phyloP scores from a whole-genome alignment of 2,888 invertebrate genomes.

The Idaea straminata region DNA sequence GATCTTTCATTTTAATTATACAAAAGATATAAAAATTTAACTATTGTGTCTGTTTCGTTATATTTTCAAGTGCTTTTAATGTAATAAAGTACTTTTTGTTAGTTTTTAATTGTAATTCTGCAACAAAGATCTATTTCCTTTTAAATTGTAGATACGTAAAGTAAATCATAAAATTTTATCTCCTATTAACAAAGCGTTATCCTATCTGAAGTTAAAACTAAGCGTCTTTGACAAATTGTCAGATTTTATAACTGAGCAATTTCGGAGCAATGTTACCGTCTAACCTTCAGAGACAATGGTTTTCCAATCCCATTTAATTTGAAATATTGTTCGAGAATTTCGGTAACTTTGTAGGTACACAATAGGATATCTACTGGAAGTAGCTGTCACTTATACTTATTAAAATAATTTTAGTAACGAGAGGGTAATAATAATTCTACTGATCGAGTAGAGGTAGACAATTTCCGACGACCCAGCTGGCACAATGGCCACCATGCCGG shows the following conservation, averaged over 20 bases:
- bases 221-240: slow-evolving; percentile 1
- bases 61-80: not conserved
- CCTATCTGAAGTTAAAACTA: not conserved
- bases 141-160: not conserved
- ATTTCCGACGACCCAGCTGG: too few relatives aligned
- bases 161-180: not conserved
- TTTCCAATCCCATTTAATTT: slow-evolving; percentile 1
- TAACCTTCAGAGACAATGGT: not conserved
- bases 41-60: not conserved
- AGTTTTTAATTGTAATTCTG: not conserved
- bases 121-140: not conserved
- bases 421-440: not conserved
- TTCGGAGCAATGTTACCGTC: not conserved
- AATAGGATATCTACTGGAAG: not conserved
- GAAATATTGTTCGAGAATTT: not conserved
- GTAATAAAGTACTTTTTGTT: too few relatives aligned
- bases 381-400: not conserved
- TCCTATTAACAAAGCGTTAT: not conserved
- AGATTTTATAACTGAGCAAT: not conserved
- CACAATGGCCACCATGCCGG: too few relatives aligned
- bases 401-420: not conserved
- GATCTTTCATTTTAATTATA: not conserved
- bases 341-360: not conserved
- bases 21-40: not conserved
- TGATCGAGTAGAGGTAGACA: not conserved